Percentiles rank a stretch among this genome's conserved stretches.
phyloP scores from a whole-genome alignment of 2,888 invertebrate genomes.

The Aelia acuminata region DNA sequence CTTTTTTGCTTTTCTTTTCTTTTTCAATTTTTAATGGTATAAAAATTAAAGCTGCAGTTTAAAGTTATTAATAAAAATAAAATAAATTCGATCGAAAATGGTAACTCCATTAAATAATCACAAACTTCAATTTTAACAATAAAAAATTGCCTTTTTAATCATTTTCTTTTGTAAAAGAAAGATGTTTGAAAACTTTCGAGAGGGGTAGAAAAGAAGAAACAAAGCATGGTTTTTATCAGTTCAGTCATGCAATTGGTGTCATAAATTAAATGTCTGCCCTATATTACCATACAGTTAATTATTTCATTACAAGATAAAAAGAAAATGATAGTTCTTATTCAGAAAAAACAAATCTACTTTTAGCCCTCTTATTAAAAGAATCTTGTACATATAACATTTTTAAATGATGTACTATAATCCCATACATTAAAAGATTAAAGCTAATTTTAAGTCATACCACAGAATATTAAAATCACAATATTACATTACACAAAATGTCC shows the following conservation, averaged over 20 bases:
- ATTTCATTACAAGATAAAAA: background rate
- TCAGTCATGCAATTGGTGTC: slow-evolving; percentile 38
- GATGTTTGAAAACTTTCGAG: background rate
- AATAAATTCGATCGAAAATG: background rate
- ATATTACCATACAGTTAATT: background rate
- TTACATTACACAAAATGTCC: slow-evolving; percentile 59
- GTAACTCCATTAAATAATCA: slow-evolving; percentile 26
- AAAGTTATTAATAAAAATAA: background rate
- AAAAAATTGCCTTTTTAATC: background rate
- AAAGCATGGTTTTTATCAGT: background rate
- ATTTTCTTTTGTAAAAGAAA: background rate
- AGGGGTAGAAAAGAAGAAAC: background rate
- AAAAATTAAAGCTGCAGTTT: background rate
- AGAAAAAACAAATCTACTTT: slow-evolving; percentile 44
- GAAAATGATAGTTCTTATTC: background rate
- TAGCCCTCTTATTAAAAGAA: slow-evolving; percentile 48
- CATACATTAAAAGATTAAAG: slow-evolving; percentile 56
- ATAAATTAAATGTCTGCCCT: slow-evolving; percentile 43
- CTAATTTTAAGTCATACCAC: slow-evolving; percentile 57
- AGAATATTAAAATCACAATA: slow-evolving; percentile 59
- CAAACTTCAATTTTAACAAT: background rate
- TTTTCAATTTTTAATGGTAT: background rate
- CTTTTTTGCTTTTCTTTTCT: background rate
- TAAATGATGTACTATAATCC: slow-evolving; percentile 55
- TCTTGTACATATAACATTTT: slow-evolving; percentile 48